phyloP scores from a whole-genome alignment of 37 sponge, comb jelly and placozoan species.

The Aplysina aerophoba region DNA sequence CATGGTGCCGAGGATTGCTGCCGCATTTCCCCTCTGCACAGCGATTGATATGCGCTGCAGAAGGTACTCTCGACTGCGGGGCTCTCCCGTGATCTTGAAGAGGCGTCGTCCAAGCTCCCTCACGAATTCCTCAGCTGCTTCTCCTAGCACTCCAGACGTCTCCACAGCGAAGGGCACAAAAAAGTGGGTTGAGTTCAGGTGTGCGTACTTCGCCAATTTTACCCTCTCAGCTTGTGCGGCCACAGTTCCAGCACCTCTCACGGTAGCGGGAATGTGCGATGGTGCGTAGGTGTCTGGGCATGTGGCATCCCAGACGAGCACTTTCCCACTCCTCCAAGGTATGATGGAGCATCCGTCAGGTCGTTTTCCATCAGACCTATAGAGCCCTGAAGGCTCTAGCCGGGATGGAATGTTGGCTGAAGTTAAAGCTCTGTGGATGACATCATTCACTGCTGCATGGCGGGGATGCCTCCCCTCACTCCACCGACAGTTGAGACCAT shows the following conservation, averaged over 20 bases:
- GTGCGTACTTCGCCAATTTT: slow-evolving; percentile 20
- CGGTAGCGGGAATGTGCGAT: slow-evolving; percentile 13
- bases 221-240: slow-evolving; percentile 11
- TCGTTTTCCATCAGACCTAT: slow-evolving; percentile 28
- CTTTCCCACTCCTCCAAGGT: slow-evolving; percentile 19
- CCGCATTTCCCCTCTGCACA: slow-evolving; percentile 32
- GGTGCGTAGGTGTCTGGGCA: slow-evolving; percentile 38
- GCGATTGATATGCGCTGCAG: slow-evolving; percentile 20
- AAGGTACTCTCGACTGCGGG: background rate
- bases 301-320: slow-evolving; percentile 40
- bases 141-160: slow-evolving; percentile 27
- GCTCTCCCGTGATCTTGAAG: slow-evolving; percentile 13
- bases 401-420: slow-evolving; percentile 13
- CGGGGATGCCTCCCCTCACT: slow-evolving; percentile 14
- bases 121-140: background rate
- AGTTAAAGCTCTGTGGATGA: slow-evolving; percentile 9
- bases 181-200: background rate
- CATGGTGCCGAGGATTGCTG: background rate
- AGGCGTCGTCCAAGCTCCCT: slow-evolving; percentile 7
- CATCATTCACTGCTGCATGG: background rate
- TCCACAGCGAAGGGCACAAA: slow-evolving; percentile 36
- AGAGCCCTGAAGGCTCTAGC: slow-evolving; percentile 5
- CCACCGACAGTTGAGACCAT: slow-evolving; percentile 19
- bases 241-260: background rate
- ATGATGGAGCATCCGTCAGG: slow-evolving; percentile 6